Evolutionary conservation across 1,140 invertebrate genomes (phyloP).

Genomic region (Bombus turneri): DNA sequence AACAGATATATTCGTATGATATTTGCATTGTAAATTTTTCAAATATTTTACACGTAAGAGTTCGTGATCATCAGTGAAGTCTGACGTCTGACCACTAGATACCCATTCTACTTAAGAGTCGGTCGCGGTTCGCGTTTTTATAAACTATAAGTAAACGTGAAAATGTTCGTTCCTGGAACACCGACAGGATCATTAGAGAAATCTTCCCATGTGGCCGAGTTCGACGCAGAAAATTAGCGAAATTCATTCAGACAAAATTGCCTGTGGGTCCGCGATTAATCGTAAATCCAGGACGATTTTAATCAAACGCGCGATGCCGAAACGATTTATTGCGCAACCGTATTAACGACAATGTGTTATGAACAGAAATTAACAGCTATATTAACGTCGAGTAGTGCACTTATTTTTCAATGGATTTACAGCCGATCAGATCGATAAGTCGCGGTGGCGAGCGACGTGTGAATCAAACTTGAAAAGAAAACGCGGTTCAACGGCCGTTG

Average conservation of each 20-base stretch:
- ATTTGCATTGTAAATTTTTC: not conserved
- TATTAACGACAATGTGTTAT: conserved; percentile 40
- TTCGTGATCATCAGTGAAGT: not conserved
- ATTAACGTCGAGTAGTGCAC: conserved; percentile 8
- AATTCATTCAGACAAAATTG: conserved; percentile 17
- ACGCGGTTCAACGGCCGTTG: not conserved
- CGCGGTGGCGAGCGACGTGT: not conserved
- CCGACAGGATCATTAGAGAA: not conserved
- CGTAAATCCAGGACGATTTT: conserved; percentile 16
- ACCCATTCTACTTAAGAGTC: not conserved
- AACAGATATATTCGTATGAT: no score
- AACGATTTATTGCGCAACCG: conserved; percentile 19
- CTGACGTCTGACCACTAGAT: not conserved
- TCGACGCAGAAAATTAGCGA: conserved; percentile 4
- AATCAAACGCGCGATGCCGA: not conserved
- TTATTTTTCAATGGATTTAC: conserved; percentile 38
- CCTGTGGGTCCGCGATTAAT: not conserved
- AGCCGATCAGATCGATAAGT: conserved; percentile 24
- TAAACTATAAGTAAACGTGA: no score
- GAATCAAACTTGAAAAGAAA: conserved; percentile 16
- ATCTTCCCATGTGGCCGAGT: not conserved
- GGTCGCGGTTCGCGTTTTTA: not conserved
- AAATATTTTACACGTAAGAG: not conserved
- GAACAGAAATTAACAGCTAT: conserved; percentile 40
- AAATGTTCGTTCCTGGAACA: not conserved